These are phyloP conservation scores for Antechinus flavipes DNA, from an alignment of 2,113 vertebrate genomes.

Conservation along the genomic window DNA sequence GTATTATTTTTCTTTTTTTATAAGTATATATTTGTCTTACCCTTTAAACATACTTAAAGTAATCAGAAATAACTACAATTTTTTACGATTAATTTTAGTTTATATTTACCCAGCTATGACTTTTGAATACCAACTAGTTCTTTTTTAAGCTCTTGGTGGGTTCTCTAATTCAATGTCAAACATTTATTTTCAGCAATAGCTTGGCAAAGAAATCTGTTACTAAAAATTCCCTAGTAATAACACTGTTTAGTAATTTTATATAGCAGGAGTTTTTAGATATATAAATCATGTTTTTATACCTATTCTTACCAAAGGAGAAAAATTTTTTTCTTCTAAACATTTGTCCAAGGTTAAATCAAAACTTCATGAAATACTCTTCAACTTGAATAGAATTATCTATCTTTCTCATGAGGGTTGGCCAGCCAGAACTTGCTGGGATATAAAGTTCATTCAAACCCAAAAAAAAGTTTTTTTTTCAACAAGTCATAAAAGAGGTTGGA, in stretches of 20 bases:
- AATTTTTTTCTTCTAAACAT: constrained; percentile 60
- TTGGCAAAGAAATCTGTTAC: constrained; percentile 49
- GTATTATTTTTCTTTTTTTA: background rate
- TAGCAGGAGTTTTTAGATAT: constrained; percentile 15
- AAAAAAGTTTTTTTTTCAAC: constrained; percentile 42
- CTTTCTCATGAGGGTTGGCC: constrained; percentile 54
- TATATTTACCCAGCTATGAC: background rate
- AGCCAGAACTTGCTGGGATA: constrained; percentile 72
- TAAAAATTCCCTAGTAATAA: background rate
- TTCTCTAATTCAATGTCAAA: constrained; percentile 46
- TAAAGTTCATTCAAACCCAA: constrained; percentile 54
- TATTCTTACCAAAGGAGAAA: constrained; percentile 64
- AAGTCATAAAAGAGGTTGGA: constrained; percentile 30
- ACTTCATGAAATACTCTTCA: constrained; percentile 71
- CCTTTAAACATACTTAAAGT: background rate
- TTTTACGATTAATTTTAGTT: background rate
- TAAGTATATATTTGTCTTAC: background rate
- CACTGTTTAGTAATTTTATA: background rate
- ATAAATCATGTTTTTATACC: constrained; percentile 68
- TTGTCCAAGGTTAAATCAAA: constrained; percentile 72
- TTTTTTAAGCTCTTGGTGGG: constrained; percentile 38
- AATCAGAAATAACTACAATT: background rate
- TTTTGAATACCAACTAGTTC: background rate
- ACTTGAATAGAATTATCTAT: constrained; percentile 61
- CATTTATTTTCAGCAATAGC: constrained; percentile 53